Evolutionary conservation across 92 coral and sea anemone species (phyloP).

Genomic region (Zoanthus solanderi): DNA sequence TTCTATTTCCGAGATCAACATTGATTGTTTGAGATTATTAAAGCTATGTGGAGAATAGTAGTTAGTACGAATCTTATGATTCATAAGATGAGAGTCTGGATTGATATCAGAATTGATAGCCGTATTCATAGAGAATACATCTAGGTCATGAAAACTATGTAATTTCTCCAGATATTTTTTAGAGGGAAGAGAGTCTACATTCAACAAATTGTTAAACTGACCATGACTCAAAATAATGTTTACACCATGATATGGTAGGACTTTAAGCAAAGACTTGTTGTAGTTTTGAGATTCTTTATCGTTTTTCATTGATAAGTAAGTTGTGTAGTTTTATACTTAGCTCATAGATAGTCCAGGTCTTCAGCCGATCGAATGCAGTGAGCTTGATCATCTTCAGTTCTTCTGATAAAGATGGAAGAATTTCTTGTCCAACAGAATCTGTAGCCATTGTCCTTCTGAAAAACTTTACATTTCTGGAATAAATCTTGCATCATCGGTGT

Average conservation of each 20-base stretch:
- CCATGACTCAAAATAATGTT: constrained; percentile 21
- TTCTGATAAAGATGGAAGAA: constrained; percentile 27
- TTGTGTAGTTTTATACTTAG: constrained; percentile 28
- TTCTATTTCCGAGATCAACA: not conserved
- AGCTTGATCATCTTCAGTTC: constrained; percentile 30
- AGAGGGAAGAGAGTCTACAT: constrained; percentile 13
- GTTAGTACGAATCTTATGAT: constrained; percentile 6
- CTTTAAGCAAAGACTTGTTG: constrained; percentile 14
- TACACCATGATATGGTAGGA: constrained; percentile 29
- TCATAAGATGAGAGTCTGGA: constrained; percentile 1
- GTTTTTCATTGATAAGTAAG: constrained; percentile 18
- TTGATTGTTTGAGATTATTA: constrained; percentile 7
- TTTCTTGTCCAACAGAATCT: constrained; percentile 24
- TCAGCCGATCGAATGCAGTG: constrained; percentile 32
- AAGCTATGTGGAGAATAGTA: constrained; percentile 6
- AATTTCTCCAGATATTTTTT: constrained; percentile 13
- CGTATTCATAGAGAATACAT: constrained; percentile 6
- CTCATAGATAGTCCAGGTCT: constrained; percentile 30
- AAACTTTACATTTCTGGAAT: constrained; percentile 26
- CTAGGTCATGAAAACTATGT: constrained; percentile 18
- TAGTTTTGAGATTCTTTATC: constrained; percentile 23
- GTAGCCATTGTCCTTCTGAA: constrained; percentile 29
- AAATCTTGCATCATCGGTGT: constrained; percentile 30
- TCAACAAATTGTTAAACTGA: constrained; percentile 34
- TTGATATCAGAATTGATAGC: constrained; percentile 3